These are phyloP conservation scores for Gryllus longicercus DNA, from an alignment of 2,888 invertebrate genomes.

Conservation along the genomic window DNA sequence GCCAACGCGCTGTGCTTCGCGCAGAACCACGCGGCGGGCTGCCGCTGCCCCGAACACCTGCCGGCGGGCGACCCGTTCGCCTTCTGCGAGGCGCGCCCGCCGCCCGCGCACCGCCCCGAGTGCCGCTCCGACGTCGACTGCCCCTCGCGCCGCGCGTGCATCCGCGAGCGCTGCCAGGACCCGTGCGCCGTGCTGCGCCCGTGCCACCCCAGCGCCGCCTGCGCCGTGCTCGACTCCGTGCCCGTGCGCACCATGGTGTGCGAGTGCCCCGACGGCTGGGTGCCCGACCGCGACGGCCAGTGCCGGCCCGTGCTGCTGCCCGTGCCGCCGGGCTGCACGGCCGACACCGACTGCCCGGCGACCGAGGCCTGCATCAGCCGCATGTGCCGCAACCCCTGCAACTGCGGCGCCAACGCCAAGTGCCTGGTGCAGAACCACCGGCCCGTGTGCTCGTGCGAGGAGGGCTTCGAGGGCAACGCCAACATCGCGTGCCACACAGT, in stretches of 20 bases:
- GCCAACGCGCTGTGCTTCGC: slow-evolving; percentile 78
- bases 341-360: slow-evolving; percentile 73
- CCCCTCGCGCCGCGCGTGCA: slow-evolving; percentile 75
- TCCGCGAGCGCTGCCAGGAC: slow-evolving; percentile 71
- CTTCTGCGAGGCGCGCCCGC: slow-evolving; percentile 61
- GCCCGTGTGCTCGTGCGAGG: slow-evolving; percentile 79
- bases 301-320: slow-evolving; percentile 68
- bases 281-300: slow-evolving; percentile 73
- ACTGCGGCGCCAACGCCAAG: slow-evolving; percentile 79
- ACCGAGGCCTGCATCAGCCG: slow-evolving; percentile 81
- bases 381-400: slow-evolving; percentile 82
- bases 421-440: slow-evolving; percentile 80
- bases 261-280: slow-evolving; percentile 80
- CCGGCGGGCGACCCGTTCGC: slow-evolving; percentile 78
- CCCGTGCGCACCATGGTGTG: slow-evolving; percentile 86
- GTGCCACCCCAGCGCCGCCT: slow-evolving; percentile 69
- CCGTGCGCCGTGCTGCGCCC: slow-evolving; percentile 74
- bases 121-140: slow-evolving; percentile 77
- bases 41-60: slow-evolving; percentile 75
- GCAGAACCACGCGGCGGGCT: slow-evolving; percentile 74
- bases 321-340: slow-evolving; percentile 64
- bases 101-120: slow-evolving; percentile 54
- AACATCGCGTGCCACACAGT: slow-evolving; percentile 72
- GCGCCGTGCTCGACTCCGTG: slow-evolving; percentile 78
- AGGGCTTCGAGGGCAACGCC: slow-evolving; percentile 83